Conservation (phyloP, 2,888 invertebrate species). For the Carcina quercana region DNA sequence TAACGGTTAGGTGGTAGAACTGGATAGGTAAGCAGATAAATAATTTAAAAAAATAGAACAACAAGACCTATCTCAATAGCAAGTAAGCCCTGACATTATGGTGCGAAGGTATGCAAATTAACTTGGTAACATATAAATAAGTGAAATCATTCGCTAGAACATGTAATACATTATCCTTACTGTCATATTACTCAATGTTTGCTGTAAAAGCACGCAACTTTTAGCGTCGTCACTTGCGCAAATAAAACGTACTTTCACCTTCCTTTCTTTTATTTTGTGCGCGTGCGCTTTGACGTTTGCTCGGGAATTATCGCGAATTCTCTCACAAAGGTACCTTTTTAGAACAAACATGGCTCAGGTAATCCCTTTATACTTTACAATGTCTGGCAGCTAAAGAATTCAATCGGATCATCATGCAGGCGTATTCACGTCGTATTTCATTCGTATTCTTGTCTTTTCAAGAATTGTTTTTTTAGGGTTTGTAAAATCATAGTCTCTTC, state of each 20-base stretch:
- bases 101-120: too few species aligned
- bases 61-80: too few species aligned
- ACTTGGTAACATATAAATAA: too few species aligned
- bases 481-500: too few species aligned
- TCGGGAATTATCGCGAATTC: slow-evolving; percentile 31
- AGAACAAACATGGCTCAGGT: slow-evolving; percentile 1
- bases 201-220: slow-evolving; percentile 48
- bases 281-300: slow-evolving; percentile 30
- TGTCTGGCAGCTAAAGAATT: slow-evolving; percentile 25
- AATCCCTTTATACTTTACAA: slow-evolving; percentile 4
- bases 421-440: slow-evolving; percentile 30
- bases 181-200: slow-evolving; percentile 59
- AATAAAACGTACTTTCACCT: slow-evolving; percentile 58
- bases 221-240: slow-evolving; percentile 44
- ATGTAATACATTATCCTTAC: slow-evolving; percentile 43
- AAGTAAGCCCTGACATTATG: too few species aligned
- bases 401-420: slow-evolving; percentile 28
- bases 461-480: too few species aligned
- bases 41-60: too few species aligned
- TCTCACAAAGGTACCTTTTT: slow-evolving; percentile 13
- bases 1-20: too few species aligned
- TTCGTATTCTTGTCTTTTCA: too few species aligned
- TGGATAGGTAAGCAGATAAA: too few species aligned
- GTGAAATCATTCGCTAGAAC: slow-evolving; percentile 45
- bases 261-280: slow-evolving; percentile 28